Percentiles rank a stretch among this genome's conserved stretches.
Evolutionary conservation across 2,113 vertebrate species (phyloP).

Genomic region (Orcinus orca): DNA sequence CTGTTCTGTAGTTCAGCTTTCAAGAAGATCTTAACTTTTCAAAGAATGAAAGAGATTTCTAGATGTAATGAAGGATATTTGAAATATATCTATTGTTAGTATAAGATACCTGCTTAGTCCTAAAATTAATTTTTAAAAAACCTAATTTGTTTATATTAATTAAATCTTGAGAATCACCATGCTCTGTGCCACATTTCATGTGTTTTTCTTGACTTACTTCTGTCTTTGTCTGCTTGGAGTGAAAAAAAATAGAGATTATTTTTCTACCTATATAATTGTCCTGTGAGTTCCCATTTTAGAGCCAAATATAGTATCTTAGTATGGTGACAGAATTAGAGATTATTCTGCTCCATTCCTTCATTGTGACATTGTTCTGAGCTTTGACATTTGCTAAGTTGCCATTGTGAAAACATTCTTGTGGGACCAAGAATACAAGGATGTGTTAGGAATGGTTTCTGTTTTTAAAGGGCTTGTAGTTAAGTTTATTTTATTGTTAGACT

Average conservation of each 20-base stretch:
- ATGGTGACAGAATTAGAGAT: not conserved
- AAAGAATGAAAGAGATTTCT: not conserved
- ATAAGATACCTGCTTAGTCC: not conserved
- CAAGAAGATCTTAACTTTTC: slow-evolving; percentile 27
- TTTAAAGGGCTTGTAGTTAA: not conserved
- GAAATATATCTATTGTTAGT: not conserved
- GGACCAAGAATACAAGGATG: not conserved
- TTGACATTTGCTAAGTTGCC: not conserved
- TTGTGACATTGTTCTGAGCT: not conserved
- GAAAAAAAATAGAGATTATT: not conserved
- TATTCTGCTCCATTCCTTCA: not conserved
- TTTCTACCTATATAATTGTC: slow-evolving; percentile 7
- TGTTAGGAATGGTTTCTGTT: not conserved
- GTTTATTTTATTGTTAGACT: not conserved
- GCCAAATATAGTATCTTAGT: not conserved
- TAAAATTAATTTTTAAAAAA: slow-evolving; percentile 7
- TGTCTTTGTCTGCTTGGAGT: slow-evolving; percentile 9
- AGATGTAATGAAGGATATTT: not conserved
- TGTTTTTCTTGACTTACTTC: slow-evolving; percentile 9
- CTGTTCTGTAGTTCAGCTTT: not conserved
- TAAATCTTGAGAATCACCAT: slow-evolving; percentile 19
- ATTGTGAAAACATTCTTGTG: not conserved
- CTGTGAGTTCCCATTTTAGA: not conserved
- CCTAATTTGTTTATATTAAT: not conserved
- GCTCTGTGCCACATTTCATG: not conserved